Percentiles rank a stretch among this genome's conserved stretches.
phyloP scores from a whole-genome alignment of 2,797 vertebrate genomes.

The Rhinatrema bivittatum region DNA sequence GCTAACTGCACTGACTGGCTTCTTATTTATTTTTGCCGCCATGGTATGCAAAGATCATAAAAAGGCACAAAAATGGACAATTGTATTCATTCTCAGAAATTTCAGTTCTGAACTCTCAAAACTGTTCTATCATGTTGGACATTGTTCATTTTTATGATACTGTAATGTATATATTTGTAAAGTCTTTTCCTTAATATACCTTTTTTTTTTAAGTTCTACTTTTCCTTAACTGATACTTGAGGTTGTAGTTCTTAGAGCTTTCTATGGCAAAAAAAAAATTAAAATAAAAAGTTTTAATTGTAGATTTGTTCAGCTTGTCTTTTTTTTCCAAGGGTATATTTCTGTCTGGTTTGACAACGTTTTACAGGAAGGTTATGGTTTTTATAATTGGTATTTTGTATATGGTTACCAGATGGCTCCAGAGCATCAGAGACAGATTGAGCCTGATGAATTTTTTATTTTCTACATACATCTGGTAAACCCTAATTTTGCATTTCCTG shows the following conservation, averaged over 20 bases:
- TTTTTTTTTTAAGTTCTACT: conserved; percentile 55
- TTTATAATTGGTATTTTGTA: too few relatives aligned
- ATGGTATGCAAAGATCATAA: conserved; percentile 32
- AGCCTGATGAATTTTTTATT: too few relatives aligned
- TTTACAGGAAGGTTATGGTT: too few relatives aligned
- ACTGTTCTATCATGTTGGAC: conserved; percentile 4
- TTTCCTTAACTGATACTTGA: conserved; percentile 50
- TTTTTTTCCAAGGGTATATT: conserved; percentile 9
- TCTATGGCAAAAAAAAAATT: conserved; percentile 57
- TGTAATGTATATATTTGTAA: conserved; percentile 59
- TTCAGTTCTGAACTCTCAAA: conserved; percentile 24
- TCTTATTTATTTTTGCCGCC: conserved; percentile 45
- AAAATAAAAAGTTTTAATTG: conserved; percentile 60
- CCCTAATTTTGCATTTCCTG: too few relatives aligned
- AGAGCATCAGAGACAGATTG: too few relatives aligned
- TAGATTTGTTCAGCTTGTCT: conserved; percentile 12
- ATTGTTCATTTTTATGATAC: conserved; percentile 25
- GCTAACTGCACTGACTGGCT: conserved; percentile 13
- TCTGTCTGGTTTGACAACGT: conserved; percentile 13
- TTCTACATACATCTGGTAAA: too few relatives aligned
- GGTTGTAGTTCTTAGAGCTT: conserved; percentile 68
- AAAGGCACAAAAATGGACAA: conserved; percentile 24
- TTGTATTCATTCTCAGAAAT: conserved; percentile 19
- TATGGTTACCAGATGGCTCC: too few relatives aligned
- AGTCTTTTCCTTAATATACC: conserved; percentile 43